phyloP scores from a whole-genome alignment of 2,797 vertebrate species.

The Neosilurus hyrtlii region DNA sequence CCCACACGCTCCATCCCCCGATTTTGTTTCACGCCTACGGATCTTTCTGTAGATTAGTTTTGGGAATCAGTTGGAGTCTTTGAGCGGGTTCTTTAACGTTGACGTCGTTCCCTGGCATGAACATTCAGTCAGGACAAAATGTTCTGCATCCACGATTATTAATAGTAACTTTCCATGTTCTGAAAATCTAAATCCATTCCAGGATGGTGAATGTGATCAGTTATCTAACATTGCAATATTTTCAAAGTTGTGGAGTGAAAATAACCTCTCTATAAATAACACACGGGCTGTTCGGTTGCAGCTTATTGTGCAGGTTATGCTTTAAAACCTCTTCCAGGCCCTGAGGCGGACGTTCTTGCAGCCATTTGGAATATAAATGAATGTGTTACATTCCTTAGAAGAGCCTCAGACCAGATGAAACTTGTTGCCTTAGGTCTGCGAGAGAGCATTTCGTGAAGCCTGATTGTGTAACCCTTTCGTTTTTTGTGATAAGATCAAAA shows the following conservation, averaged over 20 bases:
- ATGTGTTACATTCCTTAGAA: conserved; percentile 36
- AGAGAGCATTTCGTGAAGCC: conserved; percentile 8
- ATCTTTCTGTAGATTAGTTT: background rate
- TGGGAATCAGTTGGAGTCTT: background rate
- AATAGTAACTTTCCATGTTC: background rate
- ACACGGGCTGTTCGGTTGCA: background rate
- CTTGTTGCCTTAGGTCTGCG: conserved; percentile 56
- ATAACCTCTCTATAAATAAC: background rate
- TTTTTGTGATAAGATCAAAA: conserved; percentile 55
- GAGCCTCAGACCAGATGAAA: conserved; percentile 44
- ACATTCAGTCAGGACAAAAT: background rate
- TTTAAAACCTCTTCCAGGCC: background rate
- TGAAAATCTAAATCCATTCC: background rate
- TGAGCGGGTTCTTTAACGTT: background rate
- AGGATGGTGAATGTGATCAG: background rate
- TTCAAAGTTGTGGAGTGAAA: background rate
- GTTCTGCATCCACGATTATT: background rate
- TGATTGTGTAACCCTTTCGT: conserved; percentile 56
- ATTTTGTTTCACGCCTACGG: background rate
- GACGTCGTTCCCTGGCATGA: background rate
- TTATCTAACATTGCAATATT: background rate
- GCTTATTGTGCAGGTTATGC: background rate
- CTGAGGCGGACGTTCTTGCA: background rate
- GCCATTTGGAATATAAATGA: background rate
- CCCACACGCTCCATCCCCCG: too few relatives aligned